phyloP scores from a whole-genome alignment of 2,888 invertebrate genomes.

The Amiota communis region DNA sequence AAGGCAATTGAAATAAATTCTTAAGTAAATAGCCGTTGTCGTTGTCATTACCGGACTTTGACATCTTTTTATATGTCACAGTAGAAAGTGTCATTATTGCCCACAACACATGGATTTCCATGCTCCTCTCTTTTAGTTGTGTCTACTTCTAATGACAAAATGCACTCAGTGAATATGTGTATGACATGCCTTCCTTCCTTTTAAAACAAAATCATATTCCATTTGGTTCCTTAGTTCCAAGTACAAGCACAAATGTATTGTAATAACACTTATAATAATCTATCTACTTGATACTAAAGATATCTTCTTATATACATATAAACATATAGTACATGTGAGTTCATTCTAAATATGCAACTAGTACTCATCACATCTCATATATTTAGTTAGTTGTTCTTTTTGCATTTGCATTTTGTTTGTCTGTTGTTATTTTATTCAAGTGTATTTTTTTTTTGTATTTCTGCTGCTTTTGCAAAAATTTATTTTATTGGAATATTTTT shows the following conservation, averaged over 20 bases:
- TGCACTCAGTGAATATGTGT: not conserved
- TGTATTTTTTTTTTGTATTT: constrained; percentile 6
- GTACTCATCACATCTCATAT: too few relatives aligned
- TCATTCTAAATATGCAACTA: too few relatives aligned
- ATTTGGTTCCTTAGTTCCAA: constrained; percentile 4
- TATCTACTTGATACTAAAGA: not conserved
- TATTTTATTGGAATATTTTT: constrained; percentile 25
- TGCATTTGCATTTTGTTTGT: not conserved
- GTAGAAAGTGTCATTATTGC: too few relatives aligned
- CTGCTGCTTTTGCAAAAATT: not conserved
- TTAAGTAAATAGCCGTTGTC: constrained; percentile 40
- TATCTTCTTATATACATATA: not conserved
- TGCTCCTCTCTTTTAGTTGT: not conserved
- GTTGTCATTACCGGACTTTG: not conserved
- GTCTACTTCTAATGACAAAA: constrained; percentile 15
- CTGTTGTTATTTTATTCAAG: not conserved
- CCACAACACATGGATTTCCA: not conserved
- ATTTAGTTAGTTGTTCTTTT: too few relatives aligned
- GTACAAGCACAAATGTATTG: not conserved
- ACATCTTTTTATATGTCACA: not conserved
- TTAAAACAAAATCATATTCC: not conserved
- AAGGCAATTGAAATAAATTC: constrained; percentile 65
- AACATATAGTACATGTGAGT: constrained; percentile 7
- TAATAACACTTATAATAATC: constrained; percentile 3
- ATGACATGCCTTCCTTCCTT: too few relatives aligned